Evolutionary conservation across 1,140 invertebrate species (phyloP).

Genomic region (Octopus sinensis): DNA sequence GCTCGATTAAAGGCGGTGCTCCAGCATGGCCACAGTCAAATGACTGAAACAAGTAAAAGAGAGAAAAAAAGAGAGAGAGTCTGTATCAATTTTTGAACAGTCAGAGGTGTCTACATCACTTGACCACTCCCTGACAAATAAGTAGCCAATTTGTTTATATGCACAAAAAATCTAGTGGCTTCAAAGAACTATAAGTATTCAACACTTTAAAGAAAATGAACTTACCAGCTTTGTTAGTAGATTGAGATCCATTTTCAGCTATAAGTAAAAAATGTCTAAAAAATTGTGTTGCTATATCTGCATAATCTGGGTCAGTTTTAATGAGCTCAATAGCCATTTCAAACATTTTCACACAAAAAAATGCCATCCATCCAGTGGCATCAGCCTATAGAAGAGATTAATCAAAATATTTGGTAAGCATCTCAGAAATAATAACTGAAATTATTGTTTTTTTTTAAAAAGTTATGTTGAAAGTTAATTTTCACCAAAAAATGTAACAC

Average conservation of each 20-base stretch:
- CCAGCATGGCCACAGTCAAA: background rate
- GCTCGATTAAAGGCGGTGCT: no score
- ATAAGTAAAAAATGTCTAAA: constrained; percentile 51
- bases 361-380: constrained; percentile 56
- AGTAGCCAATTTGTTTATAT: background rate
- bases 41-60: background rate
- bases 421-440: no score
- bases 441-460: no score
- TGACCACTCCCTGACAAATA: background rate
- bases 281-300: constrained; percentile 50
- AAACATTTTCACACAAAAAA: constrained; percentile 49
- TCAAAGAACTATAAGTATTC: background rate
- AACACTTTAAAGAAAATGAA: background rate
- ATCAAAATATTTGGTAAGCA: no score
- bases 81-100: background rate
- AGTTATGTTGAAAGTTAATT: no score
- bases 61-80: background rate
- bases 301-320: constrained; percentile 35
- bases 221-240: constrained; percentile 32
- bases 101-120: background rate
- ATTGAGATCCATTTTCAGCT: constrained; percentile 43
- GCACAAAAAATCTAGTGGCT: no score
- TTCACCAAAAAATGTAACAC: no score
- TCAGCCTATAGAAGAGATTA: constrained; percentile 43
- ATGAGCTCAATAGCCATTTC: constrained; percentile 50